Conservation (phyloP, 1,140 invertebrate species). For the Brachionus asplanchnoidis region DNA sequence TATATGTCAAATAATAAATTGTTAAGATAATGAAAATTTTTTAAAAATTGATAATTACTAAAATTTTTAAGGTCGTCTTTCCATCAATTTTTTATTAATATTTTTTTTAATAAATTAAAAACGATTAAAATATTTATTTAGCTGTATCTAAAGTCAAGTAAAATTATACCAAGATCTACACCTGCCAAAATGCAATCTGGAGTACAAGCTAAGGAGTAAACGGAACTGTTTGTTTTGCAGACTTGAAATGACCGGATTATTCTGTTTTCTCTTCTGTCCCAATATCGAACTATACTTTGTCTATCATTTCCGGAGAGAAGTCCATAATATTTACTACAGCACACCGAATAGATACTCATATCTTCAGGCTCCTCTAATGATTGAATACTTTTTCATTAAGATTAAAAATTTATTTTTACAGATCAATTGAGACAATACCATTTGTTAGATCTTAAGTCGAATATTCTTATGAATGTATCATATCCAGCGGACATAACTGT, state of each 20-base stretch:
- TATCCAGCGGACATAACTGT: conserved; percentile 13
- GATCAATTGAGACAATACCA: background rate
- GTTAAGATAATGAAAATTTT: too few species aligned
- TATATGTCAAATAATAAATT: too few species aligned
- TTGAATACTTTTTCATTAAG: background rate
- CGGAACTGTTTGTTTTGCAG: background rate
- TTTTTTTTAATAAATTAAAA: too few species aligned
- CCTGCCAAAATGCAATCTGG: background rate
- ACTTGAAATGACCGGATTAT: background rate
- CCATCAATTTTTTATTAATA: too few species aligned
- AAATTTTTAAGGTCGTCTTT: too few species aligned
- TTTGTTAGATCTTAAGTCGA: conserved; percentile 13
- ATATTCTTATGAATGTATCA: conserved; percentile 28
- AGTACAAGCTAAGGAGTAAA: conserved; percentile 23
- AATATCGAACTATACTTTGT: conserved; percentile 20
- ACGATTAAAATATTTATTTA: background rate
- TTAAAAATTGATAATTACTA: too few species aligned
- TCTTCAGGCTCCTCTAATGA: conserved; percentile 28
- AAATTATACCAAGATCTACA: background rate
- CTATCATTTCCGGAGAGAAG: conserved; percentile 24
- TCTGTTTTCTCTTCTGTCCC: conserved; percentile 8
- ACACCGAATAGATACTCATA: conserved; percentile 1
- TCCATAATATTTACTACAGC: conserved; percentile 39
- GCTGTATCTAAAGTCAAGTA: background rate
- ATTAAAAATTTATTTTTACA: background rate